Evolutionary conservation across 53 echinoderm and acorn worm species (phyloP).

Genomic region (Mesocentrotus franciscanus): DNA sequence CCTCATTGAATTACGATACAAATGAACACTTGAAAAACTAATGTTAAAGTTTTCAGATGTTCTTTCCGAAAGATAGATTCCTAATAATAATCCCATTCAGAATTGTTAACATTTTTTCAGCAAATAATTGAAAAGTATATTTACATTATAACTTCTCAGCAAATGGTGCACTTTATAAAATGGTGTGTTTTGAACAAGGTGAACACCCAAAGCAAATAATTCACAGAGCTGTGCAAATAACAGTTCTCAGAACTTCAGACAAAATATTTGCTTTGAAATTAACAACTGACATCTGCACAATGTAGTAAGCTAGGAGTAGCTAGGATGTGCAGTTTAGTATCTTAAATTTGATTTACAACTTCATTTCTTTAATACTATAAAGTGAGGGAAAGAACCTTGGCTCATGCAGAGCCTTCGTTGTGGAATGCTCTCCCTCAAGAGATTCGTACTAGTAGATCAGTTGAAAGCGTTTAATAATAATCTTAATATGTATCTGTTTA

Average conservation of each 20-base stretch:
- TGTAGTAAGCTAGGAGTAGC: too few species aligned
- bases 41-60: not conserved
- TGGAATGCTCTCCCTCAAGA: too few species aligned
- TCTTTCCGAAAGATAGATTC: not conserved
- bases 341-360: too few species aligned
- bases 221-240: not conserved
- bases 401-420: too few species aligned
- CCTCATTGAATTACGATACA: too few species aligned
- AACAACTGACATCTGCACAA: not conserved
- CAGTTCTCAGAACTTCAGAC: not conserved
- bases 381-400: too few species aligned
- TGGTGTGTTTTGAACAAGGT: not conserved
- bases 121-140: not conserved
- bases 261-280: not conserved
- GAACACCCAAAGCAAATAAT: not conserved
- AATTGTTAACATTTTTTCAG: not conserved
- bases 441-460: too few species aligned
- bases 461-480: too few species aligned
- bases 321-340: not conserved
- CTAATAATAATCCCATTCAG: not conserved
- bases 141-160: not conserved
- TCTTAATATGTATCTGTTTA: too few species aligned
- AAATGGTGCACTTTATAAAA: not conserved
- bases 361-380: too few species aligned
- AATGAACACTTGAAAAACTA: too few species aligned